Base-by-base conservation (phyloP, 2,888 invertebrate genomes). In the Lasioglossum marginatum region DNA sequence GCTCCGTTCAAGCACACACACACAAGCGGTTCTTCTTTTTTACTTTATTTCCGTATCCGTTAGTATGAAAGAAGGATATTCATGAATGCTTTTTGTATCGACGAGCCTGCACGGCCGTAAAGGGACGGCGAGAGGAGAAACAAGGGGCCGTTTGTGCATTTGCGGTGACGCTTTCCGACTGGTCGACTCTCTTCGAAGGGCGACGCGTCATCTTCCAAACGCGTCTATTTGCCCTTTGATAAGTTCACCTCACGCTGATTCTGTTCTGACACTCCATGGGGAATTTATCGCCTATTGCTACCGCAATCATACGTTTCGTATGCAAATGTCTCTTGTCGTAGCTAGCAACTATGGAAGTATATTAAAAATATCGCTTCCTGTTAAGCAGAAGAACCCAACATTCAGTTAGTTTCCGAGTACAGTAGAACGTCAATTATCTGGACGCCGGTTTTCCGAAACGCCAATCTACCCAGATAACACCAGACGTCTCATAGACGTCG, bases 11-110 rank as follows among this genome's bases (percentile, higher is more conserved):
- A 82, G 82, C 77, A n/a, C n/a, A n/a, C n/a, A n/a, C n/a, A n/a
- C n/a, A n/a, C n/a, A 63, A 45, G 45, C 16, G 16, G 79, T 86
- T 81, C 79, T 77, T 52, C 57, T 34, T 79, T 85, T 83, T 90
- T 86, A 82, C 85, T 83, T 90, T 86, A 88, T 87, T 90, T 90
- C 86, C 86, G 86, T 86, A 86, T 87, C 81, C 88, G 87, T 85
- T 81, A 75, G 84, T 82, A 89, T 91, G 91, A 91, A 91, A 91
- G 91, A 85, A 83, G 88, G 85, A 91, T 91, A 91, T 91, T 91
- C 91, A 91, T 87, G 89, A 87, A 83, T 74, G 81, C 87, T 90
- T 88, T 88, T 87, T 83, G 80, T 78, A 83, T 79, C 77, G 75
- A 76, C 83, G 76, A 81, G 74, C 73, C 75, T 77, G 75, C 40